phyloP scores from a whole-genome alignment of 2,888 invertebrate genomes.

The Rugalucina vietnamica region DNA sequence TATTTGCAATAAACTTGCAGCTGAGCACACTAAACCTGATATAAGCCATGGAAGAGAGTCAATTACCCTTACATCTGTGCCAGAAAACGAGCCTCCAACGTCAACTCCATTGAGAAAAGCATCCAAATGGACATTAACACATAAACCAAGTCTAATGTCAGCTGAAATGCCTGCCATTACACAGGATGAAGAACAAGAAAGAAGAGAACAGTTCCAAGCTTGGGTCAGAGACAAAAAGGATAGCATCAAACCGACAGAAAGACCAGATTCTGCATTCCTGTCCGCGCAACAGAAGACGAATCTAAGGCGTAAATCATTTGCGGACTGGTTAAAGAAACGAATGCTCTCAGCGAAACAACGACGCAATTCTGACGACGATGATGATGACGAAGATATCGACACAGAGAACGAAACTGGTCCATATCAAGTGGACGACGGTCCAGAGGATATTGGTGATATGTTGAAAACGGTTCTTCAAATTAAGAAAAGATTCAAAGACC shows the following conservation, averaged over 20 bases:
- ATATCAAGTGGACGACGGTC: slow-evolving; percentile 6
- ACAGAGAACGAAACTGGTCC: background rate
- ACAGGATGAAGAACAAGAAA: slow-evolving; percentile 46
- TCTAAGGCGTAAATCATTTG: slow-evolving; percentile 50
- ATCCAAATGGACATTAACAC: slow-evolving; percentile 42
- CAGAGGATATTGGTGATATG: slow-evolving; percentile 46
- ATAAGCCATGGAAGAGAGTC: slow-evolving; percentile 24
- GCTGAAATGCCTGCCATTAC: slow-evolving; percentile 38
- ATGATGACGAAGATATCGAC: slow-evolving; percentile 21
- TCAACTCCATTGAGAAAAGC: slow-evolving; percentile 30
- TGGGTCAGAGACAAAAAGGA: slow-evolving; percentile 60
- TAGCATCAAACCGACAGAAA: slow-evolving; percentile 32
- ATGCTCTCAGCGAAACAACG: background rate
- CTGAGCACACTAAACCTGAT: background rate
- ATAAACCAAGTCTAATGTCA: slow-evolving; percentile 30
- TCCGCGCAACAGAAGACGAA: background rate
- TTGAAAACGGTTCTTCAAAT: slow-evolving; percentile 58
- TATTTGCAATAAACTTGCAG: slow-evolving; percentile 50
- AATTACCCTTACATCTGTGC: slow-evolving; percentile 36
- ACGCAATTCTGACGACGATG: background rate
- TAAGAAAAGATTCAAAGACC: slow-evolving; percentile 50
- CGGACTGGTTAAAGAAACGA: slow-evolving; percentile 28
- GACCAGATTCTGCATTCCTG: background rate
- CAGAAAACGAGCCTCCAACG: slow-evolving; percentile 32
- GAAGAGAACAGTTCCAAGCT: slow-evolving; percentile 61